Evolutionary conservation across 2,888 invertebrate genomes (phyloP).

Genomic region (Acanthococcus lagerstroemiae): DNA sequence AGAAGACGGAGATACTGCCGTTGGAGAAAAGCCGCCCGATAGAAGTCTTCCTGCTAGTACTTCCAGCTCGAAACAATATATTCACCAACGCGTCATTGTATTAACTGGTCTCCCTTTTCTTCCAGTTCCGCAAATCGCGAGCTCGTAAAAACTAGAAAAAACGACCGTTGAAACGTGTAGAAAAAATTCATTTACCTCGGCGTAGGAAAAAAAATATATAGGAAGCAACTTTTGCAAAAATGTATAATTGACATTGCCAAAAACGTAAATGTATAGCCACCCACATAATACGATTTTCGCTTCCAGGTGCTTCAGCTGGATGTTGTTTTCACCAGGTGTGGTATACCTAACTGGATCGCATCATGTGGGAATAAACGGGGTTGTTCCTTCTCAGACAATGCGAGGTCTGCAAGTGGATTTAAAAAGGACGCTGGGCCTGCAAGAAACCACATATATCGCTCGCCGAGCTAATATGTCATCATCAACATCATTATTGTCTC

Average conservation of each 20-base stretch:
- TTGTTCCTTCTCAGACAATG: conserved; percentile 26
- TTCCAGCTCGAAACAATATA: no score
- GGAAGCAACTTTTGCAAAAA: conserved; percentile 30
- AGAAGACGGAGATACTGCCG: no score
- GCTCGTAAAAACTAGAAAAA: no score
- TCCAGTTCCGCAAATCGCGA: no score
- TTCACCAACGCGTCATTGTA: no score
- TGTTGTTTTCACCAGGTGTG: conserved; percentile 22
- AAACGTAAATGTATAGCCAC: conserved; percentile 5
- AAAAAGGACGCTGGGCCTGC: not conserved
- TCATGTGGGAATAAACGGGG: conserved; percentile 22
- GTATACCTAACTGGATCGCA: not conserved
- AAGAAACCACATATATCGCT: not conserved
- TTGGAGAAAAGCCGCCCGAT: no score
- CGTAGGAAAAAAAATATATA: conserved; percentile 12
- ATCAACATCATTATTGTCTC: conserved; percentile 26
- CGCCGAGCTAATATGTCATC: conserved; percentile 26
- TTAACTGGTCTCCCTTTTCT: no score
- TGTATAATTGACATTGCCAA: conserved; percentile 1
- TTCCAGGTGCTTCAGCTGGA: conserved; percentile 14
- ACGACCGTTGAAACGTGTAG: no score
- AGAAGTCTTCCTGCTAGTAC: no score
- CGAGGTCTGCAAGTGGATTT: not conserved
- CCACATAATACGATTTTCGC: conserved; percentile 17
- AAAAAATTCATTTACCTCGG: no score